Evolutionary conservation across 2,797 vertebrate genomes (phyloP).

Genomic region (Staurois parvus): DNA sequence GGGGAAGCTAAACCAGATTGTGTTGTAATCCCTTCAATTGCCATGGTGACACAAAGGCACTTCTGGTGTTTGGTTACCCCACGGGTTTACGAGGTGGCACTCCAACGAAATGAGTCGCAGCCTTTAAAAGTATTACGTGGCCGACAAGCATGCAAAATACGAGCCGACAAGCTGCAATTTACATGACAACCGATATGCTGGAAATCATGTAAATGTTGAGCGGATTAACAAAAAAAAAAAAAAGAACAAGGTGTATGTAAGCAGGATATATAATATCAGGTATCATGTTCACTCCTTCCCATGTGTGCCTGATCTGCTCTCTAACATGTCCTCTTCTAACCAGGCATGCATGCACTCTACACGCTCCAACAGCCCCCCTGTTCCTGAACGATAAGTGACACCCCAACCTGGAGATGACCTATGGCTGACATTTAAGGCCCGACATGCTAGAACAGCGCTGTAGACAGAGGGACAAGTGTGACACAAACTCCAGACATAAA

Average conservation of each 20-base stretch:
- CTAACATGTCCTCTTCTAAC: not conserved
- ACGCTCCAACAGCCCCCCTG: not conserved
- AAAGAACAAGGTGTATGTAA: not conserved
- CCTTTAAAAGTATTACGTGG: not conserved
- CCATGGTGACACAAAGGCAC: conserved; percentile 45
- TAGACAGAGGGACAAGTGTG: not conserved
- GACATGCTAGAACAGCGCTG: too few species aligned
- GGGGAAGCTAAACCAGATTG: conserved; percentile 28
- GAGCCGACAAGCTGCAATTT: not conserved
- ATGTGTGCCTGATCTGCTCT: not conserved
- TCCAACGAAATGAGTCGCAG: not conserved
- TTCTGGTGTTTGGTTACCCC: conserved; percentile 41
- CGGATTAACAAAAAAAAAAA: not conserved
- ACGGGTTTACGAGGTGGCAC: conserved; percentile 5
- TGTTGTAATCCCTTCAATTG: conserved; percentile 35
- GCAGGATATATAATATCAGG: conserved; percentile 9
- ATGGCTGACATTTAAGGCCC: too few species aligned
- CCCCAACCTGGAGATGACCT: not conserved
- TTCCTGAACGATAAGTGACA: not conserved
- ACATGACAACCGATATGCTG: not conserved
- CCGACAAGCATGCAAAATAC: not conserved
- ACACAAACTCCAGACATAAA: not conserved
- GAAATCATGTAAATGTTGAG: conserved; percentile 13
- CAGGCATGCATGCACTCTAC: not conserved
- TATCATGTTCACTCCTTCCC: not conserved